Percentiles rank a stretch among this genome's conserved stretches.
Conservation (phyloP, 2,113 vertebrate genomes). For the Apaloderma vittatum region DNA sequence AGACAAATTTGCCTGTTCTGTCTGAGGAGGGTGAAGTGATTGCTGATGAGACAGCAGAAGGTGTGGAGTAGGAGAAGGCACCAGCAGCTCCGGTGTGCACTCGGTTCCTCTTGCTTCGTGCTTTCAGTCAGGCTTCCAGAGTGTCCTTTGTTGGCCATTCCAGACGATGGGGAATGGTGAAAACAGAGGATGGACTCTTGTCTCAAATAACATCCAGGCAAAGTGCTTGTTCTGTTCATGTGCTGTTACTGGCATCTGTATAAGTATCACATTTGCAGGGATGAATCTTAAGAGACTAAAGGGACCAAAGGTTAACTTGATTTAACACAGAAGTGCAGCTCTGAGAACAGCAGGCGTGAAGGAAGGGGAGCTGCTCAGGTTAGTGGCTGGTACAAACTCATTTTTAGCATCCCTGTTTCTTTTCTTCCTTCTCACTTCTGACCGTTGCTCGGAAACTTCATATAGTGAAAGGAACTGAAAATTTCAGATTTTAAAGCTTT, state of each 20-base stretch:
- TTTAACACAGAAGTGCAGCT: not conserved
- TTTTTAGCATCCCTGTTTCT: not conserved
- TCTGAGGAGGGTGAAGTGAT: not conserved
- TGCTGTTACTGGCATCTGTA: accelerated
- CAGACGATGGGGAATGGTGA: not conserved
- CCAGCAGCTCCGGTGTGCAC: not conserved
- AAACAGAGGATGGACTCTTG: not conserved
- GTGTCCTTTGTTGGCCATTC: not conserved
- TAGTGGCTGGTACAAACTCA: not conserved
- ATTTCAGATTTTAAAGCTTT: not conserved
- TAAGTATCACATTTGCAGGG: accelerated
- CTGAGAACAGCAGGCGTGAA: not conserved
- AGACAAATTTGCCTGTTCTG: not conserved
- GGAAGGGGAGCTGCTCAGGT: not conserved
- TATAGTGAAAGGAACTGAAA: not conserved
- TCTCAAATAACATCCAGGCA: too few relatives aligned
- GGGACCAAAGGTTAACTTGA: not conserved
- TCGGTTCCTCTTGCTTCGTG: accelerated
- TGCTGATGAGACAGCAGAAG: not conserved
- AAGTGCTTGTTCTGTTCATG: not conserved
- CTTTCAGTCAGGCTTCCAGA: not conserved
- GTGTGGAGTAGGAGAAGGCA: not conserved
- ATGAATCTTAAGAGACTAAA: accelerated
- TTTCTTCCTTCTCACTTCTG: not conserved
- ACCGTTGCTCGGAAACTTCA: not conserved